phyloP scores from a whole-genome alignment of 2,113 vertebrate genomes.

The Mustelus asterias region DNA sequence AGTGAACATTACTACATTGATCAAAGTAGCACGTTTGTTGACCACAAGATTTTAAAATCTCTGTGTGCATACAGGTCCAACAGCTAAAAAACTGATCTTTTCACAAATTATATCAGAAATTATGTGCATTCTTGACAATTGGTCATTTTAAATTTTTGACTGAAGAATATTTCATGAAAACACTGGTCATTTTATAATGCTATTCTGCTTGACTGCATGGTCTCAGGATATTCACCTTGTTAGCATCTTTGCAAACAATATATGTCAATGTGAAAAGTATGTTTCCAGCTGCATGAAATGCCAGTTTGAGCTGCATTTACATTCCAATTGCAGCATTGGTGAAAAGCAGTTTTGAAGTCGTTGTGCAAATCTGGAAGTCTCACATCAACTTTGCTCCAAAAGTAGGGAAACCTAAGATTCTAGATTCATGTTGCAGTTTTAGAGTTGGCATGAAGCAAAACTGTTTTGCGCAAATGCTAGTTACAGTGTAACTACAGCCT shows the following conservation, averaged over 20 bases:
- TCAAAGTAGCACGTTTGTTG: not conserved
- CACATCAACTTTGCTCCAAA: not conserved
- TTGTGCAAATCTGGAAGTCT: not conserved
- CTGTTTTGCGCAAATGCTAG: not conserved
- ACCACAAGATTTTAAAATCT: not conserved
- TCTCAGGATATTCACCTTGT: not conserved
- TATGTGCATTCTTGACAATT: not conserved
- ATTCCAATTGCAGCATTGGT: not conserved
- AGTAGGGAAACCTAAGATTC: not conserved
- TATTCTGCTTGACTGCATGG: not conserved
- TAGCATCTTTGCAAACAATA: slow-evolving; percentile 1
- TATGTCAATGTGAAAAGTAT: not conserved
- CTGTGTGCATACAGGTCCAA: not conserved
- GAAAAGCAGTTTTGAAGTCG: not conserved
- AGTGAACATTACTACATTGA: not conserved
- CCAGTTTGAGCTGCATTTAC: not conserved
- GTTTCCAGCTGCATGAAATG: not conserved
- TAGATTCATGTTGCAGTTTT: not conserved
- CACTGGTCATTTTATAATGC: not conserved
- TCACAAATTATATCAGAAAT: not conserved
- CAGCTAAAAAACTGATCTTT: not conserved
- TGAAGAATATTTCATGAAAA: not conserved
- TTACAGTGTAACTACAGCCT: not conserved
- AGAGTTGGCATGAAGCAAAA: not conserved
- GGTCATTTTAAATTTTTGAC: not conserved